A percentile compares a stretch with the other conserved stretches of the same genome.
Conservation (phyloP, 2,888 invertebrate genomes). For the Drosophila paracracens region DNA sequence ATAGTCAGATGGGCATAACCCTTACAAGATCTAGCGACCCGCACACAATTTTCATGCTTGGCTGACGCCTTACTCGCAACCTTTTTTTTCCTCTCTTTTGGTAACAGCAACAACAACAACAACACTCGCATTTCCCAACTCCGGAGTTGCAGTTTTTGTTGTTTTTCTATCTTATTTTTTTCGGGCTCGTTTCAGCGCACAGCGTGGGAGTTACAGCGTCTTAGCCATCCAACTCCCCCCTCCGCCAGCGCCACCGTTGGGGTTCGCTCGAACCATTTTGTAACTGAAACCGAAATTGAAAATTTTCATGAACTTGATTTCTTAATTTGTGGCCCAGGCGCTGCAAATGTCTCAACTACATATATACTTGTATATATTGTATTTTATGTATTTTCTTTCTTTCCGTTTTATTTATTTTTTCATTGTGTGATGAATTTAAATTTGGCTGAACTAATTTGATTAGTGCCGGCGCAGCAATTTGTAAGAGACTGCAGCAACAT, state of each 20-base stretch:
- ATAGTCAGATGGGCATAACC: constrained; percentile 7
- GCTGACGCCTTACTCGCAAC: constrained; percentile 42
- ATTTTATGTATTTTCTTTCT: constrained; percentile 6
- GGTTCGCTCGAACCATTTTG: constrained; percentile 11
- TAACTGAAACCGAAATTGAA: constrained; percentile 70
- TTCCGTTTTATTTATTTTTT: constrained; percentile 16
- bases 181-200: constrained; percentile 54
- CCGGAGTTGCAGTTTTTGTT: constrained; percentile 5
- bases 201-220: constrained; percentile 52
- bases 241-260: background rate
- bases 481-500: constrained; percentile 18
- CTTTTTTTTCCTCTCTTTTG: constrained; percentile 28
- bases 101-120: background rate
- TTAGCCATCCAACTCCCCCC: background rate
- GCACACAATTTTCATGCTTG: constrained; percentile 52
- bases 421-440: constrained; percentile 57
- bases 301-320: constrained; percentile 74
- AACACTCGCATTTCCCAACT: constrained; percentile 12
- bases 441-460: constrained; percentile 73
- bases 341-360: constrained; percentile 42
- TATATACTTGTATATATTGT: background rate
- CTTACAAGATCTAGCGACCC: constrained; percentile 12
- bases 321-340: constrained; percentile 53
- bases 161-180: constrained; percentile 5
- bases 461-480: constrained; percentile 44